Evolutionary conservation across 1,140 invertebrate genomes (phyloP).

Genomic region (Latrodectus geometricus): DNA sequence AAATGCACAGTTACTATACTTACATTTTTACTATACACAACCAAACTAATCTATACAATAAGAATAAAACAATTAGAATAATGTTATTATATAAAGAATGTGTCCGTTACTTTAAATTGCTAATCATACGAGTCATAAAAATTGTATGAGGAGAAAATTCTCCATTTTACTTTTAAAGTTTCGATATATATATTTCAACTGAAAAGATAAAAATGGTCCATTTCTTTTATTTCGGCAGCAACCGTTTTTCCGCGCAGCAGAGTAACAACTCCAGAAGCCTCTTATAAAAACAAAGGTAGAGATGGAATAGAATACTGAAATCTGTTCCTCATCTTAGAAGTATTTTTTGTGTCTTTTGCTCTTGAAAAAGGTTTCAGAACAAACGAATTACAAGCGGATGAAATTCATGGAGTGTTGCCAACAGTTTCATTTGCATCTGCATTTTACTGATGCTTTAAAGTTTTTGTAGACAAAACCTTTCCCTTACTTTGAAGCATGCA

Average conservation of each 20-base stretch:
- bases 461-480: too few species aligned
- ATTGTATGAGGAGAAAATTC: conserved; percentile 31
- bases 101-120: not conserved
- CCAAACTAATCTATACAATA: too few species aligned
- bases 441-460: too few species aligned
- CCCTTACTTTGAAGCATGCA: too few species aligned
- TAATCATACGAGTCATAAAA: conserved; percentile 33
- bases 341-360: conserved; percentile 51
- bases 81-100: too few species aligned
- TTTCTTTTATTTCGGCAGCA: not conserved
- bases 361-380: conserved; percentile 53
- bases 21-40: too few species aligned
- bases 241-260: not conserved
- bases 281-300: not conserved
- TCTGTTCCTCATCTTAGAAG: conserved; percentile 20
- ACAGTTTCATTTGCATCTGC: not conserved
- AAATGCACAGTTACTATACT: too few species aligned
- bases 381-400: conserved; percentile 12
- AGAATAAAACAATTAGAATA: too few species aligned
- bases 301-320: conserved; percentile 23
- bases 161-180: not conserved
- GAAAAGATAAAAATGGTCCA: not conserved
- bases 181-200: not conserved
- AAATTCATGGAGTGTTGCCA: not conserved
- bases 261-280: not conserved